These are phyloP conservation scores for Amblyjoppa fuscipennis DNA, from an alignment of 2,888 invertebrate species.

Conservation along the genomic window DNA sequence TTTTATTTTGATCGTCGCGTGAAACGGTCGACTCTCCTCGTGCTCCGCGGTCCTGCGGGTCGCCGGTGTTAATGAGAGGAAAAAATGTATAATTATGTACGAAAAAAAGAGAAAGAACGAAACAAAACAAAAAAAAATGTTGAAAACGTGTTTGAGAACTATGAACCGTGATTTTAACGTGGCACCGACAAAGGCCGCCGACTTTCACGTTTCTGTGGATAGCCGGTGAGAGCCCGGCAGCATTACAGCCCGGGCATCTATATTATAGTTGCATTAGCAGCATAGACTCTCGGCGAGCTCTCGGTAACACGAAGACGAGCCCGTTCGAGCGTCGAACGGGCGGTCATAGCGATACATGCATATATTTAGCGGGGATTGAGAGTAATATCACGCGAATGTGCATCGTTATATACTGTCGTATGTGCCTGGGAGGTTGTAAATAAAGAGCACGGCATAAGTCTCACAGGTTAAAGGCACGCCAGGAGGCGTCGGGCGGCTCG, in stretches of 20 bases:
- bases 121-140: background rate
- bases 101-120: background rate
- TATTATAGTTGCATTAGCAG: slow-evolving; percentile 72
- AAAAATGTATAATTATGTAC: slow-evolving; percentile 16
- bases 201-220: slow-evolving; percentile 21
- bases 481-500: slow-evolving; percentile 1
- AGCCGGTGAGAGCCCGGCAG: slow-evolving; percentile 10
- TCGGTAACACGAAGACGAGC: slow-evolving; percentile 10
- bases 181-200: slow-evolving; percentile 72
- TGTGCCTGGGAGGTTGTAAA: slow-evolving; percentile 30
- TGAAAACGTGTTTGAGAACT: slow-evolving; percentile 46
- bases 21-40: slow-evolving; percentile 5
- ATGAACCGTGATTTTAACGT: slow-evolving; percentile 74
- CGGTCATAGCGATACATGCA: background rate
- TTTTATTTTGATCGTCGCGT: background rate
- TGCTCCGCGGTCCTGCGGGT: background rate
- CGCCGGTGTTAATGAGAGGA: slow-evolving; percentile 15
- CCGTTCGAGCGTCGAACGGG: slow-evolving; percentile 8
- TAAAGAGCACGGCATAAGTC: slow-evolving; percentile 52
- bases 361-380: slow-evolving; percentile 14
- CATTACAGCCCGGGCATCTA: slow-evolving; percentile 65
- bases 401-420: slow-evolving; percentile 4
- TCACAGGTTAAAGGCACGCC: slow-evolving; percentile 55
- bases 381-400: slow-evolving; percentile 23
- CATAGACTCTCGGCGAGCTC: background rate